Base-by-base conservation (phyloP, 2,797 vertebrate genomes). In the Eulemur coronatus region DNA sequence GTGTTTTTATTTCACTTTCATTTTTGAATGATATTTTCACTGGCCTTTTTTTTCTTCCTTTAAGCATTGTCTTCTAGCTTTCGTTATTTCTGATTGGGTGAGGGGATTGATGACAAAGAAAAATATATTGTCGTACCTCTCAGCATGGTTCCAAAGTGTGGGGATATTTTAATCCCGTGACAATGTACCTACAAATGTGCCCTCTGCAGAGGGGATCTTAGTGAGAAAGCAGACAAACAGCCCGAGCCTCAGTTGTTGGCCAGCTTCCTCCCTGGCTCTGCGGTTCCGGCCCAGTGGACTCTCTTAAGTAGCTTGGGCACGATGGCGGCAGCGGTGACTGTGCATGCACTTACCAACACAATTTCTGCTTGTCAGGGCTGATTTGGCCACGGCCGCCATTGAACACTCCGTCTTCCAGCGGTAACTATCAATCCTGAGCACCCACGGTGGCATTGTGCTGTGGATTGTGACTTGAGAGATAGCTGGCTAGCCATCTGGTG, bases 291-390 rank as follows among this genome's bases (percentile, higher is more conserved):
- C 52, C 33, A 11, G 11, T 30, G 11, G 7, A 13, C 17, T 43
- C 17, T n/a, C 48, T 10, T 3, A 7, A 43, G n/a, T 20, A 69
- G 28, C 7, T 0, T 13, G 35, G 12, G 12, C 22, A 3, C 1
- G 41, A 15, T 3, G 35, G 10, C 28, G 4, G 59, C 7, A 4
- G 2, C 2, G 24, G 35, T 50, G 30, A 28, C 7, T 35, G 11
- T 24, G 15, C 15, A 11, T 7, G 38, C 7, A 30, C 11, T 46
- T 43, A 48, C 4, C 7, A 35, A 22, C 24, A 46, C 7, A 48
- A 20, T 30, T 59, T 43, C 26, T n/a, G 5, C 63, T 63, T 22
- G 1, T 30, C 50, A 38, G 33, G 1, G 8, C 30, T 79, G 61
- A 20, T n/a, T 33, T 14, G 48, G 73, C 24, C 12, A 18, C 5